phyloP scores from a whole-genome alignment of 2,797 vertebrate genomes.

The Enteromius fasciolatus region DNA sequence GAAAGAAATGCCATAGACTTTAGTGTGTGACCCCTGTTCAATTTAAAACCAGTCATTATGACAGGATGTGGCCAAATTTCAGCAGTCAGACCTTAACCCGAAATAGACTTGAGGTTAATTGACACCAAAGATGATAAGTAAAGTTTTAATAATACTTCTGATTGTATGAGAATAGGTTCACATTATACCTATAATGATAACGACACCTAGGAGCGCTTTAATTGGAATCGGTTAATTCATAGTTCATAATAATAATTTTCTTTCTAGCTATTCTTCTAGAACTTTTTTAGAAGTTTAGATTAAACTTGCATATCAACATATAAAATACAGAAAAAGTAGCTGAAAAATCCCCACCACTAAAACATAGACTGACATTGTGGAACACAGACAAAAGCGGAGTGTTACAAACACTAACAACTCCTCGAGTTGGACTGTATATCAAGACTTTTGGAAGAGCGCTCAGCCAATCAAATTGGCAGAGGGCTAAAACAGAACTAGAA shows the following conservation, averaged over 20 bases:
- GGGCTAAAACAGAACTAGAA: background rate
- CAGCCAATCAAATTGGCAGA: background rate
- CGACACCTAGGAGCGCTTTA: background rate
- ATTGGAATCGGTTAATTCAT: background rate
- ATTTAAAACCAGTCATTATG: background rate
- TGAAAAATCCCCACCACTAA: background rate
- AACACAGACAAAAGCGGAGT: background rate
- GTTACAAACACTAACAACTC: background rate
- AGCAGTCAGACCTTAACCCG: background rate
- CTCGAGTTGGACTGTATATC: background rate
- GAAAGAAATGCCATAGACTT: constrained; percentile 4
- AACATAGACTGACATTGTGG: background rate
- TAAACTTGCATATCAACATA: background rate
- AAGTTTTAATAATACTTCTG: background rate
- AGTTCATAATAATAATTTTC: background rate
- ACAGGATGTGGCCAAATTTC: background rate
- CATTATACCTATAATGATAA: background rate
- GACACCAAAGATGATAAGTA: background rate
- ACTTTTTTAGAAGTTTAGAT: background rate
- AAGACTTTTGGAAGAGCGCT: background rate
- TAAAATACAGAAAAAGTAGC: background rate
- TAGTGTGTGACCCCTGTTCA: background rate
- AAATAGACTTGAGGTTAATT: background rate
- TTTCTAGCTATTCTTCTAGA: too few species aligned
- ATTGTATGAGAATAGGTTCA: background rate